Evolutionary conservation across 2,888 invertebrate species (phyloP), one percentile per base, ranked within the genome.

Genomic region (Homarus gammarus): DNA sequence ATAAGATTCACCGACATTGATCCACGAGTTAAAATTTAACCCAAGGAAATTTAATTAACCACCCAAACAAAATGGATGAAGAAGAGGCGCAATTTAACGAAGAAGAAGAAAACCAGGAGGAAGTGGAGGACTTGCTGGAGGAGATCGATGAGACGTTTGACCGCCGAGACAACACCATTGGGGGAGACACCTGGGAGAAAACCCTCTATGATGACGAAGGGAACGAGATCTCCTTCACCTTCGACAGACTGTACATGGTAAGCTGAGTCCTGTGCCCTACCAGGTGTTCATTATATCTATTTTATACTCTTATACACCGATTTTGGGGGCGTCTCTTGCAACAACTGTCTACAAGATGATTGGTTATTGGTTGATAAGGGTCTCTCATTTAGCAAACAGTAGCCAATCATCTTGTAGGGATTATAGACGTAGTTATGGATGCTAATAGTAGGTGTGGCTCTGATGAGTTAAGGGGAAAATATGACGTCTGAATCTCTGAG

Each of bases 221-320:
- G 0, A 78, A 84, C 31, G 81, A 81, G 22, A 36, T 88, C 27
- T n/a, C 56, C 68, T 90, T 90, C 49, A 51, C 38, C 40, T 90
- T 90, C 85, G 73, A 90, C 36, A 87, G 73, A 51, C 31, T 88
- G 0, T 88, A 84, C 49, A 84, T 72, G 84, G 91, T 91, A 68
- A 86, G 91, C 78, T 22, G 44, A n/a, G 31, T n/a, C 0, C 18
- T 36, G 82, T 64, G 33, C 15, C n/a, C n/a, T n/a, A n/a, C n/a
- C n/a, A n/a, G n/a, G n/a, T n/a, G 18, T 33, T n/a, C 33, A 18
- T 31, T 12, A 1, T n/a, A 22, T 38, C 49, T 18, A 38, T 22
- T 12, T 18, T 12, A 51, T 0, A 15, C 18, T 33, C 10, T 56
- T 56, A 49, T 51, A 40, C 36, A n/a, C n/a, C n/a, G 56, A 12